phyloP scores from a whole-genome alignment of 2,888 invertebrate species.

The Pristionchus maxplancki region DNA sequence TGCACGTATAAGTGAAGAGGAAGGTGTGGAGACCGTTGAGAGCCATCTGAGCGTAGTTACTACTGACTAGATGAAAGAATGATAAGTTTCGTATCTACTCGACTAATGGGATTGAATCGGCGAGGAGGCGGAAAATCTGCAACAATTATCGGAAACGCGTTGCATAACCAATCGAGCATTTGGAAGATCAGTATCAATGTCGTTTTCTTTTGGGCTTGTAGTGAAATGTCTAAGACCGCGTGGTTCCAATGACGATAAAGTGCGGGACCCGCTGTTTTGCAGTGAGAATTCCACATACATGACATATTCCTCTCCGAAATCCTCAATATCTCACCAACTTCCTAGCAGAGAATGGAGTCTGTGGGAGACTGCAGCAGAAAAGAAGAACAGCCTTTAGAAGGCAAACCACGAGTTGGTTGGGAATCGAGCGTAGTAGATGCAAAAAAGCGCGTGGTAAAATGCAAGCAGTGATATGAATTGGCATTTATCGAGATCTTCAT shows the following conservation, averaged over 20 bases:
- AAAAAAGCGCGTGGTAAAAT: not conserved
- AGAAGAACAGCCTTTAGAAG: not conserved
- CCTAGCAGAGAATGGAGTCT: not conserved
- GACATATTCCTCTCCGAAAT: not conserved
- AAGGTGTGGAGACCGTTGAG: conserved; percentile 34
- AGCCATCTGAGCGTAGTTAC: conserved; percentile 11
- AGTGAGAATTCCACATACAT: conserved; percentile 1
- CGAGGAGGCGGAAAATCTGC: not conserved
- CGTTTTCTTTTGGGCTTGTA: not conserved
- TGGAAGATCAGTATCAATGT: not conserved
- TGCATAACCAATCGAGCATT: not conserved
- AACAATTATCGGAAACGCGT: not conserved
- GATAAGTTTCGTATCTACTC: too few species aligned
- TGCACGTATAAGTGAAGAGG: conserved; percentile 37
- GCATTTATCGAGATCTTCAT: not conserved
- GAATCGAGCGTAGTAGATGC: not conserved
- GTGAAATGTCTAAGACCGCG: not conserved
- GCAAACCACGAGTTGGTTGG: not conserved
- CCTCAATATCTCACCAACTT: not conserved
- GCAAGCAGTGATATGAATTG: not conserved
- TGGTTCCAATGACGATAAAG: conserved; percentile 25
- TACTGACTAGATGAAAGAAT: not conserved
- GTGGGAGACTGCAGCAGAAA: not conserved
- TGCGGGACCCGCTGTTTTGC: not conserved
- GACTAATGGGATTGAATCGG: conserved; percentile 16